Percentiles rank a stretch among this genome's conserved stretches.
Evolutionary conservation across 2,113 vertebrate species (phyloP).

Genomic region (Peromyscus maniculatus): DNA sequence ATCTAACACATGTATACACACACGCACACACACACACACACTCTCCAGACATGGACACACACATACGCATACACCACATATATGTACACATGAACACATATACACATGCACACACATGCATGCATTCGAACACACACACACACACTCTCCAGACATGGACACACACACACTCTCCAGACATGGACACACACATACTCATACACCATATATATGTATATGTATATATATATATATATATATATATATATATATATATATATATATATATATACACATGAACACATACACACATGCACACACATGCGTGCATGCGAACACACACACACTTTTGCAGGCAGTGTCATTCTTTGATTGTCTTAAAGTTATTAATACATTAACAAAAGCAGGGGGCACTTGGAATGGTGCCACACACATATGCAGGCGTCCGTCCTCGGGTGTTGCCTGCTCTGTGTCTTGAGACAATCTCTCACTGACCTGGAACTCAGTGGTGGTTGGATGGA

Average conservation of each 20-base stretch:
- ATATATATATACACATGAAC: not conserved
- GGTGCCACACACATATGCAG: not conserved
- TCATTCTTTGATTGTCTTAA: not conserved
- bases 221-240: too few relatives aligned
- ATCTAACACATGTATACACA: constrained; percentile 40
- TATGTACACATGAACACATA: too few relatives aligned
- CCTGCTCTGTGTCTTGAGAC: not conserved
- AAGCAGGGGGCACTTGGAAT: accelerated
- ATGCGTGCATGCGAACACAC: too few relatives aligned
- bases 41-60: too few relatives aligned
- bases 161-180: too few relatives aligned
- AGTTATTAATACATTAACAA: not conserved
- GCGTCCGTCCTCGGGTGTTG: accelerated
- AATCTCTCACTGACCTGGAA: not conserved
- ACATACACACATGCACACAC: not conserved
- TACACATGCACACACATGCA: too few relatives aligned
- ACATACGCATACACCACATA: not conserved
- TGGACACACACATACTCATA: too few relatives aligned
- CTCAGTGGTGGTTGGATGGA: not conserved
- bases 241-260: too few relatives aligned
- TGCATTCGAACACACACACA: not conserved
- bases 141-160: too few relatives aligned
- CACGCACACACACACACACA: too few relatives aligned
- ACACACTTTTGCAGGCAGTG: not conserved
- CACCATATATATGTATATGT: not conserved